Percentiles rank a stretch among this genome's conserved stretches.
These are phyloP conservation scores for Tholera decimalis DNA, from an alignment of 2,888 invertebrate species.

Conservation along the genomic window DNA sequence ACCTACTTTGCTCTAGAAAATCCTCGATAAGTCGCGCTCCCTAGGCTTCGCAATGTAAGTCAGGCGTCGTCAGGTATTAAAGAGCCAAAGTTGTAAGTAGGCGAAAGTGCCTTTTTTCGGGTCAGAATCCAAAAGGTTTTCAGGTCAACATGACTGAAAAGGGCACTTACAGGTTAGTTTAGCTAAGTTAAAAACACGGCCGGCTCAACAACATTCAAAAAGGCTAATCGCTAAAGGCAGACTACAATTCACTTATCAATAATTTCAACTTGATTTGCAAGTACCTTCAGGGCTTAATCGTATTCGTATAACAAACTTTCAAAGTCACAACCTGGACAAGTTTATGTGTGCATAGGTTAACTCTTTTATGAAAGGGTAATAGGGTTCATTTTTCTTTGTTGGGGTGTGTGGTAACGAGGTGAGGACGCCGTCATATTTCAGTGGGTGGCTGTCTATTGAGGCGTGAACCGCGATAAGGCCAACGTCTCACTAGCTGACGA, in stretches of 20 bases:
- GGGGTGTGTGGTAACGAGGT: slow-evolving; percentile 35
- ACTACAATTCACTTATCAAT: slow-evolving; percentile 53
- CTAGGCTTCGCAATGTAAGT: not conserved
- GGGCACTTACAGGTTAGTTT: not conserved
- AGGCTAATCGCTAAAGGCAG: slow-evolving; percentile 1
- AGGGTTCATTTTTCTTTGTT: slow-evolving; percentile 39
- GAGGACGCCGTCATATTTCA: slow-evolving; percentile 67
- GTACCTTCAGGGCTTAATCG: slow-evolving; percentile 51
- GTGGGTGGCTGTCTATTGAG: slow-evolving; percentile 59
- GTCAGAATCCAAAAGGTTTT: not conserved
- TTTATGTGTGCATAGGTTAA: slow-evolving; percentile 7
- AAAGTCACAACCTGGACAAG: slow-evolving; percentile 41
- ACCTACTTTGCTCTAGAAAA: not conserved
- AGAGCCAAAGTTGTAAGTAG: slow-evolving; percentile 4
- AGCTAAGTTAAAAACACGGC: not conserved
- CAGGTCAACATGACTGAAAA: not conserved
- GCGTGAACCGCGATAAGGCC: slow-evolving; percentile 72
- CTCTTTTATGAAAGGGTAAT: slow-evolving; percentile 22
- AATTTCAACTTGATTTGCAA: slow-evolving; percentile 43
- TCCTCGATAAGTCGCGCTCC: not conserved
- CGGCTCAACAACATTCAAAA: not conserved
- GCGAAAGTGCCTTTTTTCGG: not conserved
- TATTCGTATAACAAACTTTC: slow-evolving; percentile 58
- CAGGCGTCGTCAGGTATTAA: not conserved
- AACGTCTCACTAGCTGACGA: slow-evolving; percentile 56